Percentiles rank a stretch among this genome's conserved stretches.
Conservation (phyloP, 2,888 invertebrate species). For the Amiota minor region DNA sequence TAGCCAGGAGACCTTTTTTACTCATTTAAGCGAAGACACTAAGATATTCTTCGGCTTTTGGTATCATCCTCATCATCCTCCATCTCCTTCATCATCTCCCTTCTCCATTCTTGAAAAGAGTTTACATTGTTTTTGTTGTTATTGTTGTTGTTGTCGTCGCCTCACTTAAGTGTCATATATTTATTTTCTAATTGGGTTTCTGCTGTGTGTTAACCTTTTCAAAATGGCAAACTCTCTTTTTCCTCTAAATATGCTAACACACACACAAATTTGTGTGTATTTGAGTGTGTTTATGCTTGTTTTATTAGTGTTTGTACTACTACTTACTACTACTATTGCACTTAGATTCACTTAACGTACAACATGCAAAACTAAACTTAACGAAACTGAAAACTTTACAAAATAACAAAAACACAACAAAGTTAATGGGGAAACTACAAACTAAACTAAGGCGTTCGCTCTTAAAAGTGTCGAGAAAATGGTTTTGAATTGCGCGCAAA, state of each 20-base stretch:
- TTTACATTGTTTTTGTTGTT: constrained; percentile 44
- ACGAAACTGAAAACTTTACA: constrained; percentile 35
- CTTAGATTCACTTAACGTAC: constrained; percentile 65
- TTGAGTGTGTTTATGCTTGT: constrained; percentile 47
- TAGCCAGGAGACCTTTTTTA: too few relatives aligned
- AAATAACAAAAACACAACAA: background rate
- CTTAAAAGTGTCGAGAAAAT: constrained; percentile 8
- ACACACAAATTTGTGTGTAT: background rate
- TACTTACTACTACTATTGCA: too few relatives aligned
- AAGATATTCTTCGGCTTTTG: too few relatives aligned
- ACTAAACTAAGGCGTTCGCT: too few relatives aligned
- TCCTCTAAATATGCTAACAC: background rate
- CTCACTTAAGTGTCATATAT: constrained; percentile 68
- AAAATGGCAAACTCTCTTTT: constrained; percentile 6
- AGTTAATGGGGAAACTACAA: background rate
- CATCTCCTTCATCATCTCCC: too few relatives aligned
- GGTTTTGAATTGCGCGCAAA: background rate
- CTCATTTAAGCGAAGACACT: too few relatives aligned
- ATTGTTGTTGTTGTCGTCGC: constrained; percentile 66
- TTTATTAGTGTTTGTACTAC: too few relatives aligned
- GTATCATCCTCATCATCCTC: background rate
- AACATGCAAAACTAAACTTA: constrained; percentile 64
- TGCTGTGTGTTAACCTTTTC: constrained; percentile 65
- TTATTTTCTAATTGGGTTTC: constrained; percentile 68
- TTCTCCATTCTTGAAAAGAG: too few relatives aligned